Percentiles rank a stretch among this genome's conserved stretches.
These are phyloP conservation scores for Venustaconcha ellipsiformis DNA, from an alignment of 1,140 invertebrate genomes.

Conservation along the genomic window DNA sequence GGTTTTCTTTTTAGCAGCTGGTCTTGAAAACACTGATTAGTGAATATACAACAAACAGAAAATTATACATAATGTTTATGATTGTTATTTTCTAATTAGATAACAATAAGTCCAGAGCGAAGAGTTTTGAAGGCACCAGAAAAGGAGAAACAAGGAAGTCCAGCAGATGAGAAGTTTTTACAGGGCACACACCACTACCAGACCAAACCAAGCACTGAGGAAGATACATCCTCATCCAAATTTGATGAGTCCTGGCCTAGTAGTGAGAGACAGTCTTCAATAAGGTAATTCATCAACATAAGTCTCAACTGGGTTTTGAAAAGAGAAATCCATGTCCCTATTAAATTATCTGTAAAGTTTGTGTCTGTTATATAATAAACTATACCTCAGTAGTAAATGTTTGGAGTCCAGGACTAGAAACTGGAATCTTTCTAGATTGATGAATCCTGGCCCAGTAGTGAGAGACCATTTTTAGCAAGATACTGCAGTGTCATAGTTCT, in stretches of 20 bases:
- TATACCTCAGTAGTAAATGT: no score
- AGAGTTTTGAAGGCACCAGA: constrained; percentile 2
- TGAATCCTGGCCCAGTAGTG: constrained; percentile 57
- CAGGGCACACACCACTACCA: constrained; percentile 23
- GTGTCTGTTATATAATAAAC: no score
- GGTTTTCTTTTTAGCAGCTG: no score
- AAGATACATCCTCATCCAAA: constrained; percentile 20
- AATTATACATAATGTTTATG: no score
- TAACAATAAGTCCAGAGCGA: background rate
- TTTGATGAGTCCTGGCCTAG: constrained; percentile 61
- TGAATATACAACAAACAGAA: no score
- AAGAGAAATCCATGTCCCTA: no score
- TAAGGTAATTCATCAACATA: constrained; percentile 16
- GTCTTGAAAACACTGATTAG: no score
- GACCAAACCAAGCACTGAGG: background rate
- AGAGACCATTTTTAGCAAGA: constrained; percentile 43
- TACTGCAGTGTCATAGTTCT: background rate
- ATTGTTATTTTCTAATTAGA: no score
- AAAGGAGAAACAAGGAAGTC: constrained; percentile 9
- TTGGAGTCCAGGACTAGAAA: no score
- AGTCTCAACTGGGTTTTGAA: no score
- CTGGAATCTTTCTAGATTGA: constrained; percentile 39
- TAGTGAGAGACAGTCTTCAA: constrained; percentile 47
- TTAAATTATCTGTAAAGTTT: no score
- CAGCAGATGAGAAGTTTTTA: constrained; percentile 44